Percentiles rank a stretch among this genome's conserved stretches.
Evolutionary conservation across 2,113 vertebrate species (phyloP).

Genomic region (Butorides virescens): DNA sequence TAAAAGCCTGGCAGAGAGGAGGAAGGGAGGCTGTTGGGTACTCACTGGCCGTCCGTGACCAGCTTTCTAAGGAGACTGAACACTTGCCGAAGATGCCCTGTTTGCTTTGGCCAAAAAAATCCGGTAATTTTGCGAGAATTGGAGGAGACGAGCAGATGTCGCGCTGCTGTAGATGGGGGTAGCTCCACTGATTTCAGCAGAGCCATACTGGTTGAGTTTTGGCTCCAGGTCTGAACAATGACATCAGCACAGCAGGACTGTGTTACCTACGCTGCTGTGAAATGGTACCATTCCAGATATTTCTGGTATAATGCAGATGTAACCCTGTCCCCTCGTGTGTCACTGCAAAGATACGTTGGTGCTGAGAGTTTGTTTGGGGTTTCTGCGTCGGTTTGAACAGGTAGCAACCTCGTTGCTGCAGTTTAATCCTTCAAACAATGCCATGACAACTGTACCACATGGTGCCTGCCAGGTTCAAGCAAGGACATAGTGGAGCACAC

Average conservation of each 20-base stretch:
- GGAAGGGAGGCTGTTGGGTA: neutral
- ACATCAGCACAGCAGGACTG: neutral
- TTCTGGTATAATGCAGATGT: neutral
- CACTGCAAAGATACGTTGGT: neutral
- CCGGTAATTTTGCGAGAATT: neutral
- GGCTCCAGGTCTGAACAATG: neutral
- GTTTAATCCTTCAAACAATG: neutral
- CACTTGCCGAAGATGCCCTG: neutral
- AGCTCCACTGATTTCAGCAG: neutral
- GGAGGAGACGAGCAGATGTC: neutral
- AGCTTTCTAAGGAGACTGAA: neutral
- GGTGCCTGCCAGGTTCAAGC: conserved; percentile 68
- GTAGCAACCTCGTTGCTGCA: neutral
- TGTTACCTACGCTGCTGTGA: neutral
- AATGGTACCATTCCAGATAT: fast-evolving
- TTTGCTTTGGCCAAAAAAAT: neutral
- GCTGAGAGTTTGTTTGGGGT: neutral
- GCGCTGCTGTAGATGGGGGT: neutral
- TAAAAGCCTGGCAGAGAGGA: neutral
- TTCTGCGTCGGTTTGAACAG: neutral
- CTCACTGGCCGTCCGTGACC: neutral
- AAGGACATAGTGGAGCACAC: conserved; percentile 51
- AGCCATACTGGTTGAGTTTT: neutral
- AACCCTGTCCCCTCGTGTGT: fast-evolving
- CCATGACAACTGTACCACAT: neutral